Evolutionary conservation across 2,888 invertebrate genomes (phyloP), one percentile per base, ranked within the genome.

Genomic region (Scaptomyza flava): DNA sequence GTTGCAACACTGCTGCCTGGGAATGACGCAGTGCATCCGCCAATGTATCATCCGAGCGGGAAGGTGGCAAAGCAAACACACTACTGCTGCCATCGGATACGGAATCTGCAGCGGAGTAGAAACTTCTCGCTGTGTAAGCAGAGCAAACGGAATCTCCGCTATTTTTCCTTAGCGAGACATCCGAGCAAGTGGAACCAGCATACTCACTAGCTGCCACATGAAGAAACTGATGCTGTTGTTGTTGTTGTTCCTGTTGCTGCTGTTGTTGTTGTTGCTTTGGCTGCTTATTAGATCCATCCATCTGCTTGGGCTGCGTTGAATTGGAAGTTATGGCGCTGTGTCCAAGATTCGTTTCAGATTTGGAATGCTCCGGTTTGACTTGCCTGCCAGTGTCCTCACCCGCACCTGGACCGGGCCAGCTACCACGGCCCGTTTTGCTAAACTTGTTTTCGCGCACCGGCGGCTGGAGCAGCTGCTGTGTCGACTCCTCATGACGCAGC

Each of bases 11-110:
- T 72, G 94, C 94, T 3, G 94, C 93, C 68, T 94, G 93, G 54
- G 91, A 92, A 45, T 93, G 93, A 50, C 94, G 94, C 59, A 79
- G 79, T 53, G 73, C 86, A 79, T 72, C 92, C 77, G 89, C 93
- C 6, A 97, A 91, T 0, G 95, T 96, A 83, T 97, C 96, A 89
- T 97, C 96, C 70, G 96, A 96, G 51, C 96, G 93, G 0, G 96
- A 96, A 0, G 96, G 96, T 5, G 96, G 95, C 52, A 96, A 91
- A 34, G 95, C 93, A 23, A 91, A 89, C 6, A 89, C 76, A 34
- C 66, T 77, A 60, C 68, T 81, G 17, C 80, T 77, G 65, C 83
- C 79, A 9, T 81, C 83, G 3, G 85, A 80, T 45, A 51, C 53
- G 0, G 81, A 75, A 30, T 88, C 90, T 0, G 70, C 89, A 77